A percentile compares a stretch with the other conserved stretches of the same genome.
These are phyloP conservation scores for Drosophila triauraria DNA, from an alignment of 1,140 invertebrate species.

Conservation along the genomic window DNA sequence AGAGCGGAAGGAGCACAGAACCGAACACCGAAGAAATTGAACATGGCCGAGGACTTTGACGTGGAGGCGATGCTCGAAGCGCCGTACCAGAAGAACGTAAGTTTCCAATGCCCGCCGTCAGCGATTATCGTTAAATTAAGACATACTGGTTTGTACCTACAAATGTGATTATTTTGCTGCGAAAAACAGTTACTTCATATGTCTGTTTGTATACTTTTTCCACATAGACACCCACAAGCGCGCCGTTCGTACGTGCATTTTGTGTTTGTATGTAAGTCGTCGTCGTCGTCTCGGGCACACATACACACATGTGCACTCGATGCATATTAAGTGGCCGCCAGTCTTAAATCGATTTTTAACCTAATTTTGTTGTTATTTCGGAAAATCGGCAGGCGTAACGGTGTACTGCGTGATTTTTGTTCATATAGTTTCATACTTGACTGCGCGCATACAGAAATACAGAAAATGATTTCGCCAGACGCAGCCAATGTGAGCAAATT, in stretches of 20 bases:
- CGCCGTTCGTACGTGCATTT: conserved; percentile 52
- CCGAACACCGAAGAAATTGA: conserved; percentile 53
- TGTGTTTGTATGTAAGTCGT: conserved; percentile 55
- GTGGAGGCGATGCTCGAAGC: conserved; percentile 99
- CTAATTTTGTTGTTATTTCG: conserved; percentile 49
- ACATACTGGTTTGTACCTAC: conserved; percentile 58
- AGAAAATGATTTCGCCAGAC: conserved; percentile 24
- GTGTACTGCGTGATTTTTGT: conserved; percentile 18
- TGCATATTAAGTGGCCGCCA: conserved; percentile 64
- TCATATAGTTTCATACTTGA: conserved; percentile 24
- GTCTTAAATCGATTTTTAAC: conserved; percentile 78
- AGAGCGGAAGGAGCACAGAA: conserved; percentile 9
- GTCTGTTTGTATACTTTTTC: conserved; percentile 70
- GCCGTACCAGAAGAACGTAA: conserved; percentile 95
- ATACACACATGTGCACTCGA: conserved; percentile 43
- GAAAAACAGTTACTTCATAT: conserved; percentile 63
- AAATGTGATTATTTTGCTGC: conserved; percentile 43
- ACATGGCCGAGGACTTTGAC: conserved; percentile 97
- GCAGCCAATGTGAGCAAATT: conserved; percentile 7
- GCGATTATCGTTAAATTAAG: conserved; percentile 48
- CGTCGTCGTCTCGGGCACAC: conserved; percentile 53
- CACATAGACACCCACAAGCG: conserved; percentile 65
- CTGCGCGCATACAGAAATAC: conserved; percentile 31
- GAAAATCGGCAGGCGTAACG: conserved; percentile 27
- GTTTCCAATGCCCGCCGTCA: conserved; percentile 60